A percentile compares a stretch with the other conserved stretches of the same genome.
phyloP scores from a whole-genome alignment of 35 echinoderm and acorn worm species.

The Eucidaris tribuloides region DNA sequence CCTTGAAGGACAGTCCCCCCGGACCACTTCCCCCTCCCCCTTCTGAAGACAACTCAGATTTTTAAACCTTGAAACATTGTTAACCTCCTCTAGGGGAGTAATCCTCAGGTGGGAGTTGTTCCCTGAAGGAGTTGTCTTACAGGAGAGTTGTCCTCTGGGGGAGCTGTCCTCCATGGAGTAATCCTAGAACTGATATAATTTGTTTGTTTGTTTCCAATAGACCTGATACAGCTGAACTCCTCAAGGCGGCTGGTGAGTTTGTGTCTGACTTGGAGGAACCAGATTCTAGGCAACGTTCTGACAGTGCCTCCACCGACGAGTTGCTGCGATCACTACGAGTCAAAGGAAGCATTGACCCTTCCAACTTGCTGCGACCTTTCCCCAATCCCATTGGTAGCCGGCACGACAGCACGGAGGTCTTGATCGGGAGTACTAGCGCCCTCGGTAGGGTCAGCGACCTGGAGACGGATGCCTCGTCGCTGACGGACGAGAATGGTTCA shows the following conservation, averaged over 20 bases:
- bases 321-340: slow-evolving; percentile 26
- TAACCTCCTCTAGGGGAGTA: no score
- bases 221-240: slow-evolving; percentile 67
- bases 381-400: slow-evolving; percentile 13
- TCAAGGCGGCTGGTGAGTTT: slow-evolving; percentile 44
- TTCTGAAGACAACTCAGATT: no score
- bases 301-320: slow-evolving; percentile 68
- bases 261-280: not conserved
- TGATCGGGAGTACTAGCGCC: slow-evolving; percentile 4
- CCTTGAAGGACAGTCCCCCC: no score
- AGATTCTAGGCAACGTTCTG: slow-evolving; percentile 2
- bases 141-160: not conserved
- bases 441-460: slow-evolving; percentile 10
- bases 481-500: no score
- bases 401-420: slow-evolving; percentile 43
- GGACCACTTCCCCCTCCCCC: no score
- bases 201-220: slow-evolving; percentile 34
- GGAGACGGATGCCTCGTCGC: not conserved
- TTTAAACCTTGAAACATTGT: no score
- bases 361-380: not conserved
- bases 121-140: not conserved
- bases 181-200: not conserved
- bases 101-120: no score
- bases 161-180: not conserved
- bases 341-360: not conserved